Conservation (phyloP, 2,888 invertebrate genomes). For the Steinernema scapterisci region DNA sequence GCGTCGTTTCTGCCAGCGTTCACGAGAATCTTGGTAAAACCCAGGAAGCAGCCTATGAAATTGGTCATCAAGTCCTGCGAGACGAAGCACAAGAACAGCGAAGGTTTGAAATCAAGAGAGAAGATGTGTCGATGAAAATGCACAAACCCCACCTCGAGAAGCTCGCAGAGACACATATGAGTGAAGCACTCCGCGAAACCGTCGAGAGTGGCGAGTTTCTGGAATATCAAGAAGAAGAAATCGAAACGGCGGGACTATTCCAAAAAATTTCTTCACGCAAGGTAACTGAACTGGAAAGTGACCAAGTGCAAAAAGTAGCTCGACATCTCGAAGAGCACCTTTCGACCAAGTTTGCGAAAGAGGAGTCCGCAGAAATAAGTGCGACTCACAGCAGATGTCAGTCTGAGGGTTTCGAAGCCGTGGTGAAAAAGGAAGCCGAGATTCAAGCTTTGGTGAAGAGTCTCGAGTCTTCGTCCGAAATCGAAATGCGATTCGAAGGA, state of each 20-base stretch:
- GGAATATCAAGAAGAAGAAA: background rate
- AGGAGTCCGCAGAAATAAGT: background rate
- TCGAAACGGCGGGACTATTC: background rate
- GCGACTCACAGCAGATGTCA: no score
- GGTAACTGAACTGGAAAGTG: constrained; percentile 47
- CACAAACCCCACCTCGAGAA: background rate
- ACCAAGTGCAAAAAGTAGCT: background rate
- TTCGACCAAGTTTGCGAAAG: background rate
- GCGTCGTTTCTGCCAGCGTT: background rate
- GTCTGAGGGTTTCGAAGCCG: constrained; percentile 39
- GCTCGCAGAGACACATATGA: background rate
- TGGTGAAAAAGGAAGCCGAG: constrained; percentile 51
- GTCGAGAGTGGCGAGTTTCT: background rate
- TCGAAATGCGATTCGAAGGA: background rate
- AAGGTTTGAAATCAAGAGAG: background rate
- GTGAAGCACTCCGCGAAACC: background rate
- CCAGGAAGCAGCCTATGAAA: background rate
- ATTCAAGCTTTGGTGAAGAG: constrained; percentile 34
- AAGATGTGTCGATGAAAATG: background rate
- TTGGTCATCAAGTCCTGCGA: no score
- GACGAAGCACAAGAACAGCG: background rate
- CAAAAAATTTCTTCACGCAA: constrained; percentile 31
- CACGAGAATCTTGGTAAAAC: background rate
- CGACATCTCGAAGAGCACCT: background rate
- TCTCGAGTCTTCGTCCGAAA: background rate